Percentiles rank a stretch among this genome's conserved stretches.
These are phyloP conservation scores for Hemicordylus capensis DNA, from an alignment of 2,113 vertebrate genomes.

Conservation along the genomic window DNA sequence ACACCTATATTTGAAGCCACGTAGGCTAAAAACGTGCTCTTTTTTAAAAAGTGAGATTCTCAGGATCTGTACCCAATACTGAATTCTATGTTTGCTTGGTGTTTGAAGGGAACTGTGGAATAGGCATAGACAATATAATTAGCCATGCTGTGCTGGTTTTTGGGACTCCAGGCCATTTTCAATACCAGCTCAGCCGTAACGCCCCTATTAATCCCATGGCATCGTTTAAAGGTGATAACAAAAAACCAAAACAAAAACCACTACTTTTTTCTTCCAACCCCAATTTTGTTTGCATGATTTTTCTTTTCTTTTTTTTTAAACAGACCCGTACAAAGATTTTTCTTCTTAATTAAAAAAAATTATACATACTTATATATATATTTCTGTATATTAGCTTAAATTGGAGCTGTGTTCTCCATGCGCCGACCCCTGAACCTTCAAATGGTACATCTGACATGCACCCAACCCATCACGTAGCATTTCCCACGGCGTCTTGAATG, in stretches of 20 bases:
- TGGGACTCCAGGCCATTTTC: background rate
- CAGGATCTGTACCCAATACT: background rate
- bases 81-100: background rate
- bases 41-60: background rate
- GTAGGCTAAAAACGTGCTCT: background rate
- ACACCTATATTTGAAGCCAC: background rate
- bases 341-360: constrained; percentile 42
- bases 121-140: background rate
- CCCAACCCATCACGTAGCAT: constrained; percentile 3
- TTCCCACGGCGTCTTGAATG: constrained; percentile 31
- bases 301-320: constrained; percentile 27
- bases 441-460: constrained; percentile 29
- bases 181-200: constrained; percentile 4
- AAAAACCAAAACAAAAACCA: constrained; percentile 20
- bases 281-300: constrained; percentile 32
- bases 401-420: constrained; percentile 31
- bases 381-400: constrained; percentile 45
- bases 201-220: background rate
- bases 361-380: constrained; percentile 39
- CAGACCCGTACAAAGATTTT: constrained; percentile 42
- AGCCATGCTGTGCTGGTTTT: background rate
- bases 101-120: background rate
- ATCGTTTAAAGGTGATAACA: constrained; percentile 2
- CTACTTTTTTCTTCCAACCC: constrained; percentile 27
- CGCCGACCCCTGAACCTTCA: constrained; percentile 32